Conservation (phyloP, 2,113 vertebrate genomes). For the Chlamydotis undulata region DNA sequence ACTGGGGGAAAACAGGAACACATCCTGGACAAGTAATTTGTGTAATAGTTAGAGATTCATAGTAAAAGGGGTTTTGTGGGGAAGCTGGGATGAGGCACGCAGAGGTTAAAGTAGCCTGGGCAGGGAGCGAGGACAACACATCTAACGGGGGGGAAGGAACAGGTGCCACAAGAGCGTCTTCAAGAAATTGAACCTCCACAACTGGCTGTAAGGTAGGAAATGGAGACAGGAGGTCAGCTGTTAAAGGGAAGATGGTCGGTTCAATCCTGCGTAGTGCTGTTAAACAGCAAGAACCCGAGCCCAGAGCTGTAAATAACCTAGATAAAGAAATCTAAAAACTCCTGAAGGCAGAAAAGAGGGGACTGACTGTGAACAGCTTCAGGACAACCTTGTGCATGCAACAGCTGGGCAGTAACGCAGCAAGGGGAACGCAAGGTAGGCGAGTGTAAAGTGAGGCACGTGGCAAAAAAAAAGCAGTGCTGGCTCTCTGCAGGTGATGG, state of each 20-base stretch:
- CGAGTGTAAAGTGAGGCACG: background rate
- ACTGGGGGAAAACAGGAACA: background rate
- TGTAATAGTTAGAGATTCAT: background rate
- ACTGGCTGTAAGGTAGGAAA: background rate
- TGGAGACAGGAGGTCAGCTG: background rate
- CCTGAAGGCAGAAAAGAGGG: background rate
- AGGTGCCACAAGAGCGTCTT: background rate
- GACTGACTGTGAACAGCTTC: background rate
- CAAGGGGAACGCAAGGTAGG: background rate
- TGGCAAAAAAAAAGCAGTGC: background rate
- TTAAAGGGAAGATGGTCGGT: background rate
- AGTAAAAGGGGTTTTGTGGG: background rate
- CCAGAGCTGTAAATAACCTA: background rate
- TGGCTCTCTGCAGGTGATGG: background rate
- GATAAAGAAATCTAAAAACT: background rate
- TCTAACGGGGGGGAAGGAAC: background rate
- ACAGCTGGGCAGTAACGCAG: background rate
- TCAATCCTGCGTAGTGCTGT: background rate
- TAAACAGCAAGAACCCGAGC: background rate
- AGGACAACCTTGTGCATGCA: background rate
- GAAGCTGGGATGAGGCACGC: background rate
- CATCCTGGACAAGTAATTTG: accelerated
- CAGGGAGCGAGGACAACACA: background rate
- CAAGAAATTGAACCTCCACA: background rate
- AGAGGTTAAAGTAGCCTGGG: background rate